Percentiles rank a stretch among this genome's conserved stretches.
phyloP scores from a whole-genome alignment of 1,140 invertebrate species.

The Venustaconcha ellipsiformis region DNA sequence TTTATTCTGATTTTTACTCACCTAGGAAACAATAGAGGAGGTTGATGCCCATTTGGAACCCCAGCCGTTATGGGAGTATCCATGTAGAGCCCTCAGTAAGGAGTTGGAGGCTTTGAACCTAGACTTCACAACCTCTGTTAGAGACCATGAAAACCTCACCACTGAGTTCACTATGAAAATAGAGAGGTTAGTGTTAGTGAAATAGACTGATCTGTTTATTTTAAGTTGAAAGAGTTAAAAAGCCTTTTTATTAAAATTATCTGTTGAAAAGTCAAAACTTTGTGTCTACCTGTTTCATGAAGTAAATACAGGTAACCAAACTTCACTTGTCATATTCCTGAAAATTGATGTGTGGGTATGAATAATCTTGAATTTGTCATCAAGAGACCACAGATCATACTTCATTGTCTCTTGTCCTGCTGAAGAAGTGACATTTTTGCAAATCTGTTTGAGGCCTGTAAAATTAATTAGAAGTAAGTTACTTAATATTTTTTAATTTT shows the following conservation, averaged over 20 bases:
- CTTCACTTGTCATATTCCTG: too few relatives aligned
- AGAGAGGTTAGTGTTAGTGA: constrained; percentile 7
- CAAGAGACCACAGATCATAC: too few relatives aligned
- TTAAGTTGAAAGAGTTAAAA: background rate
- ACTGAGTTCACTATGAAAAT: background rate
- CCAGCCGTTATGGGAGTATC: constrained; percentile 96
- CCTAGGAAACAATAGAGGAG: constrained; percentile 79
- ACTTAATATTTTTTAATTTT: too few relatives aligned
- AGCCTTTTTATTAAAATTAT: background rate
- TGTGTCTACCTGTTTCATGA: background rate
- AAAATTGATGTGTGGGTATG: too few relatives aligned
- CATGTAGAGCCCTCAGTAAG: constrained; percentile 71
- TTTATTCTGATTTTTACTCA: constrained; percentile 26
- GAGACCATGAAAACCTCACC: background rate
- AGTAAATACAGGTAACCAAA: too few relatives aligned
- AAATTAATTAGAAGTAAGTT: too few relatives aligned
- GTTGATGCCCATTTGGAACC: constrained; percentile 85
- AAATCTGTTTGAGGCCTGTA: too few relatives aligned
- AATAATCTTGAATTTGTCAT: too few relatives aligned
- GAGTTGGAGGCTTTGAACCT: background rate
- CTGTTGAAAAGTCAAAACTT: background rate
- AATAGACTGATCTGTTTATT: too few relatives aligned
- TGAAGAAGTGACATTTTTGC: too few relatives aligned
- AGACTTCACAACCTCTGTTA: constrained; percentile 5
- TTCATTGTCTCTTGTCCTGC: too few relatives aligned